Evolutionary conservation across 2,888 invertebrate genomes (phyloP), one percentile per base, ranked within the genome.

Genomic region (Spisula solida): DNA sequence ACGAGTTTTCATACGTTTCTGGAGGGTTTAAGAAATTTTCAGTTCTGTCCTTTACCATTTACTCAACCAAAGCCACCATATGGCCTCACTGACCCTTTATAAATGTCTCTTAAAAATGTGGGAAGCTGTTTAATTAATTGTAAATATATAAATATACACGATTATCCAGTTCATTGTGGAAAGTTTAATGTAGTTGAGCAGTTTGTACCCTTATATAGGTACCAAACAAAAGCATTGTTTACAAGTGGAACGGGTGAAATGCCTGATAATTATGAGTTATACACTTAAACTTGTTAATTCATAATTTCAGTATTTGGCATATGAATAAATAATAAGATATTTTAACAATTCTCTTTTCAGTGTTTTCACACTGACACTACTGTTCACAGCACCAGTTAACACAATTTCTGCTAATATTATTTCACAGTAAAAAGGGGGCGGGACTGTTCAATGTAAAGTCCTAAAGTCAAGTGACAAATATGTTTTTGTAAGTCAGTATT

Each of bases 301-400:
- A 31, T 18, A 14, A 34, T 75, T 41, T 41, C 8, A 31, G 8
- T 18, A 14, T 25, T 70, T 75, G 34, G 16, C 34, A 75, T 16
- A 31, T 75, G 75, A 75, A 75, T 75, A 34, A 75, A 18, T 18
- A 75, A 75, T 75, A 12, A 31, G 18, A 75, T 16, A 75, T 75
- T 29, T 41, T 2, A 20, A 56, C 25, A 25, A 66, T 66, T 25
- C n/a, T 66, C 60, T 25, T 66, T 66, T 66, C 20, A 66, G 25
- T 66, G 60, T 66, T 66, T n/a, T 66, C 60, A 5, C 1, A 2
- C 25, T 10, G 12, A 5, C 25, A 66, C 0, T 25, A 66, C 20
- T 25, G 12, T 66, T 66, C 20, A 1, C 1, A 66, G 60, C 60
- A n/a, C 60, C 60, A 25, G 10, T 12, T 66, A 25, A 66, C 25